phyloP scores from a whole-genome alignment of 2,888 invertebrate species.

The Actias luna region DNA sequence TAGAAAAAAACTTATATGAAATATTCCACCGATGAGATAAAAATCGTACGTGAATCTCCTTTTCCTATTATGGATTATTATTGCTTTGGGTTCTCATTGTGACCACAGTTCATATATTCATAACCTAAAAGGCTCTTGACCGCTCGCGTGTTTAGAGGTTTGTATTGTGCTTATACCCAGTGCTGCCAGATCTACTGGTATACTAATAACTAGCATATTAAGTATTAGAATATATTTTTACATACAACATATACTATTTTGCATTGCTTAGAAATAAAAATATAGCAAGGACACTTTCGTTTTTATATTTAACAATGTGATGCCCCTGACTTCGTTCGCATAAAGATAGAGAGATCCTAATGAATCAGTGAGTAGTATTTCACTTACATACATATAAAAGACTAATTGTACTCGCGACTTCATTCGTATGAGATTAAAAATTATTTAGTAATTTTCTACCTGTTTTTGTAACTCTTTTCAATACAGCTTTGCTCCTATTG shows the following conservation, averaged over 20 bases:
- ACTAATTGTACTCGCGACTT: no score
- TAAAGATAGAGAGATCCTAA: no score
- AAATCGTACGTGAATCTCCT: background rate
- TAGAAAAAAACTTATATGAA: background rate
- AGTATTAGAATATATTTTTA: no score
- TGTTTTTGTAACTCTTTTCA: no score
- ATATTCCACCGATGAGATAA: background rate
- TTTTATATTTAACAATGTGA: background rate
- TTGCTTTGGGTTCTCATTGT: slow-evolving; percentile 22
- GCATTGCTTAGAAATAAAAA: background rate
- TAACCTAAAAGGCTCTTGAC: slow-evolving; percentile 52
- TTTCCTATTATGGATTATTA: background rate
- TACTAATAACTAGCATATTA: no score
- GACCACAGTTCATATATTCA: slow-evolving; percentile 42
- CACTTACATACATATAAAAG: no score
- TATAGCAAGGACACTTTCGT: background rate
- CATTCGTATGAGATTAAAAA: no score
- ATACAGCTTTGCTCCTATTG: no score
- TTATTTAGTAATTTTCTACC: no score
- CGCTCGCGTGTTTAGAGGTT: slow-evolving; percentile 58
- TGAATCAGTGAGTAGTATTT: no score
- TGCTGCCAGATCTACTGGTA: slow-evolving; percentile 23
- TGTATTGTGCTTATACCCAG: slow-evolving; percentile 39
- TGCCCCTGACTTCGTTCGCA: no score
- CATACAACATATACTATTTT: no score